A percentile compares a stretch with the other conserved stretches of the same genome.
Conservation (phyloP, 1,140 invertebrate species). For the Medauroidea extradentata region DNA sequence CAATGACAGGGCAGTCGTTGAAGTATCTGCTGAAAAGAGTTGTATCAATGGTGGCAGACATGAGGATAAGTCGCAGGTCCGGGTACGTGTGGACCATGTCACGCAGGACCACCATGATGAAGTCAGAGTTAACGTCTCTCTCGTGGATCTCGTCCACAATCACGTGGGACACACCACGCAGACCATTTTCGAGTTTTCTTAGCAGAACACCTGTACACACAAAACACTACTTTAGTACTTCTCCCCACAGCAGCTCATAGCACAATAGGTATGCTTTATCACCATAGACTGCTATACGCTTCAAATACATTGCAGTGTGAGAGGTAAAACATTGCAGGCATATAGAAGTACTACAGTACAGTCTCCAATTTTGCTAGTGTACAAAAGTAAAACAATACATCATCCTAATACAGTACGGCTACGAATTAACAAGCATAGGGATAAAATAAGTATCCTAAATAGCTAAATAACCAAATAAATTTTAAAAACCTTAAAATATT, state of each 20-base stretch:
- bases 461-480: too few species aligned
- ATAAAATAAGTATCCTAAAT: too few species aligned
- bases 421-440: too few species aligned
- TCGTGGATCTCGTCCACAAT: slow-evolving; percentile 98
- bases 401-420: too few species aligned
- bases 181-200: slow-evolving; percentile 81
- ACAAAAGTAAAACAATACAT: too few species aligned
- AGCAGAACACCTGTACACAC: slow-evolving; percentile 66
- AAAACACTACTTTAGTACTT: not conserved
- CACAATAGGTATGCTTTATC: too few species aligned
- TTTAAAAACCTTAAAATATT: too few species aligned
- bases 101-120: slow-evolving; percentile 86
- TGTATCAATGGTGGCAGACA: slow-evolving; percentile 96
- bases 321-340: too few species aligned
- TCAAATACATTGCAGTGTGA: too few species aligned
- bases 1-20: slow-evolving; percentile 75
- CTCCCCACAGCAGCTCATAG: slow-evolving; percentile 50
- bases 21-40: slow-evolving; percentile 89
- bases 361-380: too few species aligned
- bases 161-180: slow-evolving; percentile 84
- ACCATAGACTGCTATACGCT: too few species aligned
- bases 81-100: slow-evolving; percentile 90
- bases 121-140: slow-evolving; percentile 94
- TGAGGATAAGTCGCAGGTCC: slow-evolving; percentile 87
- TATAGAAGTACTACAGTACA: too few species aligned